A percentile compares a stretch with the other conserved stretches of the same genome.
These are phyloP conservation scores for Microchrysa polita DNA, from an alignment of 2,888 invertebrate species.

Conservation along the genomic window DNA sequence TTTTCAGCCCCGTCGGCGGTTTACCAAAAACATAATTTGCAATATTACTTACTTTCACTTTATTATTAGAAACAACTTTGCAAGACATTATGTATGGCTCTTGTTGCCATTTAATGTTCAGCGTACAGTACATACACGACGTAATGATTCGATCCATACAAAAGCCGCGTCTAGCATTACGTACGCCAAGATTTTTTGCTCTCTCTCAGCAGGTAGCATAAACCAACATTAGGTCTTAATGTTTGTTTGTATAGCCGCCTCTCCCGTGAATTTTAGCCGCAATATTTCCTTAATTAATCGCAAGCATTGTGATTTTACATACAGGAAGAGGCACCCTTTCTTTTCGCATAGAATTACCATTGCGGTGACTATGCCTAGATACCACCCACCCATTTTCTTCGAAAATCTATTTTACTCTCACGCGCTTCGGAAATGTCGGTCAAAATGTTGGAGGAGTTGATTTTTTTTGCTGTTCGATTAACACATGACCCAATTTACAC, in stretches of 20 bases:
- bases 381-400: background rate
- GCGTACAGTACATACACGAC: no score
- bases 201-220: conserved; percentile 9
- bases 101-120: background rate
- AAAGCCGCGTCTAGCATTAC: background rate
- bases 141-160: background rate
- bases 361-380: conserved; percentile 5
- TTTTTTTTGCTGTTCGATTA: background rate
- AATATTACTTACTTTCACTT: conserved; percentile 34
- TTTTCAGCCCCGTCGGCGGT: no score
- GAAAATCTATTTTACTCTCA: background rate
- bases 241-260: no score
- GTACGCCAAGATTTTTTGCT: no score
- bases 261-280: no score
- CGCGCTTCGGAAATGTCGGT: conserved; percentile 3
- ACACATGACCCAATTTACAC: conserved; percentile 19
- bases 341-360: no score
- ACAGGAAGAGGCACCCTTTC: no score
- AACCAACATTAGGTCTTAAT: background rate
- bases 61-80: conserved; percentile 24
- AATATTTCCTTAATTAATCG: no score
- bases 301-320: no score
- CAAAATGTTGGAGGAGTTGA: conserved; percentile 17
- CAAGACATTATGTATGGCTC: conserved; percentile 15
- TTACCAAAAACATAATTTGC: no score